Evolutionary conservation across 2,113 vertebrate species (phyloP), one percentile per base, ranked within the genome.

Genomic region (Pitta sordida): DNA sequence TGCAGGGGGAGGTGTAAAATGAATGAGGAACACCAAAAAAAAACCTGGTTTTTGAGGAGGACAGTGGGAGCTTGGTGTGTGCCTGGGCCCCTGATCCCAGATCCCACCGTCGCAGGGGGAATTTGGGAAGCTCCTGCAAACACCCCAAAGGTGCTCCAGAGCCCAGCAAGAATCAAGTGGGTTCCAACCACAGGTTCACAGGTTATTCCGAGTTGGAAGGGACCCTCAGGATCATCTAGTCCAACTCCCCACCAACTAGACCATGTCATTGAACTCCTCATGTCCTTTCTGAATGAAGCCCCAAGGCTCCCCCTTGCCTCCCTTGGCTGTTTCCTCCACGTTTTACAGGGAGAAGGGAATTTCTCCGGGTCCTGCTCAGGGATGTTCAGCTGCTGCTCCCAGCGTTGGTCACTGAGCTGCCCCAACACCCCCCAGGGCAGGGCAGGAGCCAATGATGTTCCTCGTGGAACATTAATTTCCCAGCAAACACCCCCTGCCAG

Each of bases 381-480:
- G 9, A 1, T 56, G 68, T 44, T 55, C 53, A 7, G 75, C 18
- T 0, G 23, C 51, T 49, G 75, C 56, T 68, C 58, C 2, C 22
- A 32, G 21, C 1, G 9, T n/a, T n/a, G 56, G 41, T 8, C 26
- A 9, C 30, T 2, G 19, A 71, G 78, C 43, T 41, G 6, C 34
- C 23, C 18, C 36, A 16, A 2, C 22, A 2, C 17, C 7, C 4
- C 3, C 49, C 24, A 7, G 34, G 17, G 81, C 59, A 43, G 49
- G 15, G 20, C 65, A 56, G 43, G 43, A 24, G 43, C 22, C 17
- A 17, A 26, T 4, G 46, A 63, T 60, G 20, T 4, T 7, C 20
- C 14, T 34, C n/a, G 6, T 1, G 2, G 4, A 0, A 7, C 7
- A 5, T 29, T 23, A 9, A 32, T 24, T 4, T 58, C 16, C 5